Base-by-base conservation (phyloP, 2,888 invertebrate species). In the Eupelmus urozonus region DNA sequence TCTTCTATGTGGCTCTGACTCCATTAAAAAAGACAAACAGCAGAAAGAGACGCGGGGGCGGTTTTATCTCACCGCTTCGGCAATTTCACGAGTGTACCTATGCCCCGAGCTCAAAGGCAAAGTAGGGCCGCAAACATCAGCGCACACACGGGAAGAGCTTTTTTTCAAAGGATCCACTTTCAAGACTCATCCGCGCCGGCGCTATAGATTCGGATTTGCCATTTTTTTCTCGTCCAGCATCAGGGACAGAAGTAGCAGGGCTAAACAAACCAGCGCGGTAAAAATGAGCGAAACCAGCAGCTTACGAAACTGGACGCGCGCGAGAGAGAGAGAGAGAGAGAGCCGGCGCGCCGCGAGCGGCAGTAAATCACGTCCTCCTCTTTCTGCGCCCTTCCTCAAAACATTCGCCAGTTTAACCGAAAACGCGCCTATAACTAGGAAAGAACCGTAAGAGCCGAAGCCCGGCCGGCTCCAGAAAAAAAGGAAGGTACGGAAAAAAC, bases 361-460 rank as follows among this genome's bases (percentile, higher is more conserved):
- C 55, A 69, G 69, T 76, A 76, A 76, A 76, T 76, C 75, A 76
- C 75, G 53, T 63, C 63, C 60, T 60, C 20, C 25, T 55, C 55
- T 25, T 69, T 69, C 42, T n/a, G n/a, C n/a, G 27, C 18, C 45
- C 57, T 23, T 40, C 51, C 23, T 16, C 73, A 55, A 74, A 65
- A 27, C 27, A 62, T 62, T 69, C 67, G 42, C 60, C 60, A 42
- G 73, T 65, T 20, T 40, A 29, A 55, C 18, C 63, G 23, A 45
- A 20, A 27, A 62, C 59, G 55, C n/a, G 66, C 66, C 59, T 60
- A 75, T 67, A 75, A 66, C 66, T 66, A 75, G 67, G 66, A 57
- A 75, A 67, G 67, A 59, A 69, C 49, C 76, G 80, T 80, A 79
- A 76, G 76, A 79, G 81, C 74, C 63, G 79, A 53, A 80, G 79